These are phyloP conservation scores for Cebus imitator DNA, from an alignment of 2,113 vertebrate genomes.

Conservation along the genomic window DNA sequence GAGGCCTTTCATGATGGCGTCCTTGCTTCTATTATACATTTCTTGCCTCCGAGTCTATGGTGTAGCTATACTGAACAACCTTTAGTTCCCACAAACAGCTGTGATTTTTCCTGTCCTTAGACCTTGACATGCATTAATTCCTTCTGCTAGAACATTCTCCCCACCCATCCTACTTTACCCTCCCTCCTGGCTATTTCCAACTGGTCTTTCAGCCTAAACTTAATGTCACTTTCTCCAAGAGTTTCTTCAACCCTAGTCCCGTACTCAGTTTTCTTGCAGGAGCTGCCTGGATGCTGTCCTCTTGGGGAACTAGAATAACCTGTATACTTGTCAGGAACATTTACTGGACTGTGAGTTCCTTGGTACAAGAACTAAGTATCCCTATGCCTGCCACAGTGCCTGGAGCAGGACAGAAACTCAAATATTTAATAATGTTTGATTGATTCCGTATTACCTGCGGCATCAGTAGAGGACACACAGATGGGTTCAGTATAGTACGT, in stretches of 20 bases:
- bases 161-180: not conserved
- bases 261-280: not conserved
- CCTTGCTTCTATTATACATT: not conserved
- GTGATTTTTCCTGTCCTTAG: not conserved
- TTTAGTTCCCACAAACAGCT: not conserved
- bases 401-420: not conserved
- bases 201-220: not conserved
- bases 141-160: not conserved
- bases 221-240: not conserved
- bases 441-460: not conserved
- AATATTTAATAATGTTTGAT: not conserved
- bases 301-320: not conserved
- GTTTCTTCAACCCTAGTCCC: not conserved
- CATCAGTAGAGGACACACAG: not conserved
- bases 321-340: not conserved
- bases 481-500: not conserved
- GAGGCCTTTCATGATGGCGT: not conserved
- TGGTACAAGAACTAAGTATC: not conserved
- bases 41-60: not conserved
- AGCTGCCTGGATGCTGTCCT: not conserved
- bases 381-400: not conserved
- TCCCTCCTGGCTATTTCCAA: not conserved
- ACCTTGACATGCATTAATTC: not conserved
- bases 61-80: not conserved
- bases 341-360: not conserved